Conservation (phyloP, 2,888 invertebrate genomes). For the Ditula angustiorana region DNA sequence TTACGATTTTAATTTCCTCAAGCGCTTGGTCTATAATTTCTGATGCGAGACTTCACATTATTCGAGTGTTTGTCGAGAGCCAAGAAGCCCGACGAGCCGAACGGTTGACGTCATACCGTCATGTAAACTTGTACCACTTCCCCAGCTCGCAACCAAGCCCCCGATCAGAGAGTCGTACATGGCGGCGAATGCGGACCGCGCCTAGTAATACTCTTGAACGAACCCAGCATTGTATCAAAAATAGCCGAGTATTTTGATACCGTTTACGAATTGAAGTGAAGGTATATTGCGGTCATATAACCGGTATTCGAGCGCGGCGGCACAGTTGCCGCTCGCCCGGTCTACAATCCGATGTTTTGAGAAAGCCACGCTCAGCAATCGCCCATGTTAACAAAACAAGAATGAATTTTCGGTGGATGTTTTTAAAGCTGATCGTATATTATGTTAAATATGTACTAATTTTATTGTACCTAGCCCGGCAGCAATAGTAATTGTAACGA, state of each 20-base stretch:
- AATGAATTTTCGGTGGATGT: slow-evolving; percentile 70
- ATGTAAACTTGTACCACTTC: slow-evolving; percentile 71
- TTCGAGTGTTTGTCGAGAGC: slow-evolving; percentile 77
- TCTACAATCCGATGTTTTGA: slow-evolving; percentile 78
- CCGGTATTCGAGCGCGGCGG: slow-evolving; percentile 81
- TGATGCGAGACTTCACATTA: slow-evolving; percentile 71
- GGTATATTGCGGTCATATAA: slow-evolving; percentile 84
- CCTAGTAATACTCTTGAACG: slow-evolving; percentile 43
- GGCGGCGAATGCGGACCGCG: slow-evolving; percentile 52
- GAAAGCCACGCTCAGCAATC: slow-evolving; percentile 80
- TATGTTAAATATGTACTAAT: slow-evolving; percentile 15
- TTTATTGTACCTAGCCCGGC: neutral
- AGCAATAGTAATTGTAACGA: neutral
- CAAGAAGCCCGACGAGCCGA: slow-evolving; percentile 82
- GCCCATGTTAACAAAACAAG: slow-evolving; percentile 77
- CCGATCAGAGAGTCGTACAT: slow-evolving; percentile 54
- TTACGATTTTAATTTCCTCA: slow-evolving; percentile 55
- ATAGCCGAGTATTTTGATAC: slow-evolving; percentile 51
- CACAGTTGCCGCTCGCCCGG: slow-evolving; percentile 72
- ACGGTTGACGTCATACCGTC: slow-evolving; percentile 82
- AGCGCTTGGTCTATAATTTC: slow-evolving; percentile 68
- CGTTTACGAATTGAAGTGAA: slow-evolving; percentile 60
- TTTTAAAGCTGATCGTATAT: slow-evolving; percentile 55
- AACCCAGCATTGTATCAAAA: slow-evolving; percentile 63
- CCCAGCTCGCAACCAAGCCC: slow-evolving; percentile 50